Evolutionary conservation across 2,113 vertebrate species (phyloP), one percentile per base, ranked within the genome.

Genomic region (Cyprinodon brontotheroides): DNA sequence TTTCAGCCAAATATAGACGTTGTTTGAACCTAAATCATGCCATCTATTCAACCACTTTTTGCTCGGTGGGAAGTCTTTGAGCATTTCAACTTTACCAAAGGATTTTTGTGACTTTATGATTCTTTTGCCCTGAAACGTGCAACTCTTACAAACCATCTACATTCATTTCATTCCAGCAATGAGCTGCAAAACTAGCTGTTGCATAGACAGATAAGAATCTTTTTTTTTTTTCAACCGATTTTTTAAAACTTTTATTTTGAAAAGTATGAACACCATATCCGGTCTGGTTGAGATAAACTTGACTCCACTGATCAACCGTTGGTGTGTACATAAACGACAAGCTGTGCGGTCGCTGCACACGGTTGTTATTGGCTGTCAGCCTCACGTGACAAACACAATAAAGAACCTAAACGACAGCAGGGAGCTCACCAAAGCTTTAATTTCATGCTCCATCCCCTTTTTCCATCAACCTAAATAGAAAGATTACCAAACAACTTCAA

Each of bases 371-470:
- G 90, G 91, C 63, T 80, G 61, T 4, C 22, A 47, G 61, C 36
- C 17, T 83, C 90, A 92, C 83, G 85, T 90, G 91, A 89, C 82
- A 11, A 84, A 38, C 77, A 87, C 71, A 90, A 43, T 62, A 77
- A 82, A 89, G 76, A 86, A 73, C 67, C 64, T 77, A 50, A 70
- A 48, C n/a, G 20, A 41, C 43, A 2, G 14, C 22, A 15, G 11
- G 13, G 20, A 36, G 36, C 2, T 43, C 9, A 14, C 10, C 5
- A 48, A 36, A 40, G 38, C 13, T 11, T 71, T 47, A 0, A 43
- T 70, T 66, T 75, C n/a, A 39, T 29, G 45, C 61, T 63, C 38
- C 53, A 63, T 9, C 57, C 22, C 14, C 14, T 63, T 48, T 61
- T 45, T 63, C 10, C 3, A 38, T 73, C 41, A 64, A 22, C 7